phyloP scores from a whole-genome alignment of 2,797 vertebrate genomes.

The Hirundo rustica region DNA sequence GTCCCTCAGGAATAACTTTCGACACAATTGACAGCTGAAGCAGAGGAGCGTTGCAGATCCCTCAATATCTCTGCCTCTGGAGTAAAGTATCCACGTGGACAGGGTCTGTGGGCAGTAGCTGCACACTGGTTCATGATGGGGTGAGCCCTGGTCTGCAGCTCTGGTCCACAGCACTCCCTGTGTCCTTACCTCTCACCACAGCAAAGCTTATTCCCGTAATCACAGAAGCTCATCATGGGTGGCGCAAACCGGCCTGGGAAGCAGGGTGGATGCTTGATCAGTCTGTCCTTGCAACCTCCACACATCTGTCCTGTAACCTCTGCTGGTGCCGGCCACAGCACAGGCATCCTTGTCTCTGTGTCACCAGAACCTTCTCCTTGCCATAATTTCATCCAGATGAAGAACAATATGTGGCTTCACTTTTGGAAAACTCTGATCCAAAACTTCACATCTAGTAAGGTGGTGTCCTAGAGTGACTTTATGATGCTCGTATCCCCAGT shows the following conservation, averaged over 20 bases:
- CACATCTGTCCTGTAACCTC: accelerated
- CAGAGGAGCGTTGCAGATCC: neutral
- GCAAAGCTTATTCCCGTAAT: neutral
- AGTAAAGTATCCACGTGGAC: accelerated
- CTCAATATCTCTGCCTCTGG: neutral
- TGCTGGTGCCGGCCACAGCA: accelerated
- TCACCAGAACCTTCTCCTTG: neutral
- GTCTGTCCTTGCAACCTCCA: accelerated
- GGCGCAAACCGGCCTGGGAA: neutral
- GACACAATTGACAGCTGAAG: neutral
- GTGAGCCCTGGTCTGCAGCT: neutral
- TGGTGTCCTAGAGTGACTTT: constrained; percentile 3
- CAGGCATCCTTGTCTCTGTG: neutral
- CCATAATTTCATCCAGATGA: constrained; percentile 74
- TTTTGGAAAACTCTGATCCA: constrained; percentile 77
- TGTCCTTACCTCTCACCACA: accelerated
- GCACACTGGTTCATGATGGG: neutral
- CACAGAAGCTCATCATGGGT: accelerated
- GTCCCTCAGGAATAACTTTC: neutral
- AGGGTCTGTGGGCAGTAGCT: neutral
- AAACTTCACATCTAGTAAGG: constrained; percentile 84
- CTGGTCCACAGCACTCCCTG: too few species aligned
- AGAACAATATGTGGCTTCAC: constrained; percentile 80
- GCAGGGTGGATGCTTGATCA: neutral
- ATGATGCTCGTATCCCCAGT: too few species aligned